Evolutionary conservation across 2,888 invertebrate genomes (phyloP), one percentile per base, ranked within the genome.

Genomic region (Euclidia mi): DNA sequence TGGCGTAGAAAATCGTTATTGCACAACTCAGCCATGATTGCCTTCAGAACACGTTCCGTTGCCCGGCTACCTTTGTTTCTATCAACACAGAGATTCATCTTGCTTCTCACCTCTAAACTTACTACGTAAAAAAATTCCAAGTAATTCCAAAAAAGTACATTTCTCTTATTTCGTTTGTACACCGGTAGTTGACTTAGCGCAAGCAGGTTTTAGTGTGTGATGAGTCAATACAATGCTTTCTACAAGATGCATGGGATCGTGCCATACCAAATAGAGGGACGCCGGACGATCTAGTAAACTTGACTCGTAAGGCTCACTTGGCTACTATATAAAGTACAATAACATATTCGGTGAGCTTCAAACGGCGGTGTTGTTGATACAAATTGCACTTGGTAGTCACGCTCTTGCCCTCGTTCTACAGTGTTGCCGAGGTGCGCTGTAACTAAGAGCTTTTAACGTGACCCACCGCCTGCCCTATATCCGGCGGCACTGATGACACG

Each of bases 361-460:
- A 59, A 61, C 59, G 41, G 57, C 52, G 57, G 60, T 68, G 52
- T 65, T 70, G 55, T 66, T 49, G 40, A 51, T 56, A 63, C 60
- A 62, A 68, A 69, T 71, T 70, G 71, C 71, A 69, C 62, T 68
- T 64, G 49, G 52, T 66, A 66, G 82, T 75, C 79, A 80, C 82
- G 81, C 73, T 82, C 82, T 83, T 87, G 91, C 74, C 89, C 91
- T 73, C 84, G 71, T 89, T 91, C 80, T 70, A 65, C 74, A 70
- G 77, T 81, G 73, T 80, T 77, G 74, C 68, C 76, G 76, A 72
- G 79, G 72, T 78, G 80, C 73, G 71, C 74, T 74, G 71, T 88
- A 90, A 89, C 84, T 84, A 87, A 91, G 90, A 78, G 91, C 88
- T 90, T 90, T 89, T 85, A 87, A 87, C 85, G 83, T 87, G 91